A percentile compares a stretch with the other conserved stretches of the same genome.
Conservation (phyloP, 2,888 invertebrate species). For the Hipparchia sbordonii region DNA sequence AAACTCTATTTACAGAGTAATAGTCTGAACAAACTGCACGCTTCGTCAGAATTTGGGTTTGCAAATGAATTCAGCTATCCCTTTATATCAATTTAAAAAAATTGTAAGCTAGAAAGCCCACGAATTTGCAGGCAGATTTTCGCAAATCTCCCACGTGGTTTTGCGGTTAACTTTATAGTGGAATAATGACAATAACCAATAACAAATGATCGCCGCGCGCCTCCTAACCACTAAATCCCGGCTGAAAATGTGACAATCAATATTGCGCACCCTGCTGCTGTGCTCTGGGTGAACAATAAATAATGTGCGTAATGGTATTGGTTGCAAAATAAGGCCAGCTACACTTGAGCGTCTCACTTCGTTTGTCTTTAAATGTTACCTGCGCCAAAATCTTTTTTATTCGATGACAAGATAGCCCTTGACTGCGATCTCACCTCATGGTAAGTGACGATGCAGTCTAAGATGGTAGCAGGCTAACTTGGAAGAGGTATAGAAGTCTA, state of each 20-base stretch:
- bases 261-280: constrained; percentile 23
- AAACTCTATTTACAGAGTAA: too few relatives aligned
- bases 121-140: neutral
- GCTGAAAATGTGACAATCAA: constrained; percentile 34
- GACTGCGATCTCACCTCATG: too few relatives aligned
- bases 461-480: too few relatives aligned
- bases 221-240: constrained; percentile 30
- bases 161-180: constrained; percentile 5
- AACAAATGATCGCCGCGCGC: constrained; percentile 12
- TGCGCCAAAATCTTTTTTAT: too few relatives aligned
- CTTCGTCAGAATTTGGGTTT: too few relatives aligned
- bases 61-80: too few relatives aligned
- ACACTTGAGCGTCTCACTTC: neutral
- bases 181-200: constrained; percentile 20
- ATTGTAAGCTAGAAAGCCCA: neutral
- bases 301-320: constrained; percentile 27
- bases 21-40: too few relatives aligned
- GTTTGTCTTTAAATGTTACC: neutral
- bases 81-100: neutral
- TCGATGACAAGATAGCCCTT: too few relatives aligned
- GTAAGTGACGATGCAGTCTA: too few relatives aligned
- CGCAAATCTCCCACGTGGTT: constrained; percentile 16
- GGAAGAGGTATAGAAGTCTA: too few relatives aligned
- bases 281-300: constrained; percentile 21
- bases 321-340: constrained; percentile 9